Conservation (phyloP, 2,888 invertebrate species). For the Drosophila demipolita region DNA sequence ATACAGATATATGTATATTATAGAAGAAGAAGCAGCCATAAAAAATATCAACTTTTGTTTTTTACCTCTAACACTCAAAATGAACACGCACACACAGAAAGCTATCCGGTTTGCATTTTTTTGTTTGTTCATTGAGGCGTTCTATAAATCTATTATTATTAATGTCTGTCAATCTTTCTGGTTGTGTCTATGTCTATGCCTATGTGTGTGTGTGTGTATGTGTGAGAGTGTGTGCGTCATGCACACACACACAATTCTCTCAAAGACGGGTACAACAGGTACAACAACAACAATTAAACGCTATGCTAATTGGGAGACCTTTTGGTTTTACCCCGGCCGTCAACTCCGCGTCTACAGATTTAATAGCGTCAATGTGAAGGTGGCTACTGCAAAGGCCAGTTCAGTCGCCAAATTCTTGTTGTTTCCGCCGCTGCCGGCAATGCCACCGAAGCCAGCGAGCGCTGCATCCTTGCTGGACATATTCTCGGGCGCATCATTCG, state of each 20-base stretch:
- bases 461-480: constrained; percentile 78
- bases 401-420: constrained; percentile 33
- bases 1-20: constrained; percentile 20
- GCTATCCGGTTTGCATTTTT: constrained; percentile 28
- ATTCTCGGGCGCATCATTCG: constrained; percentile 82
- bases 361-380: constrained; percentile 39
- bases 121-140: constrained; percentile 18
- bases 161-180: constrained; percentile 45
- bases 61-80: constrained; percentile 44
- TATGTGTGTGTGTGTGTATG: constrained; percentile 8
- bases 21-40: constrained; percentile 64
- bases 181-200: constrained; percentile 11
- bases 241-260: constrained; percentile 39
- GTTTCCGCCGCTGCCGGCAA: not conserved
- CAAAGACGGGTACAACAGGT: constrained; percentile 84
- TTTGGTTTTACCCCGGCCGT: constrained; percentile 16
- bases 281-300: constrained; percentile 84
- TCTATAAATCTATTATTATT: constrained; percentile 34
- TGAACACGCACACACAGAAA: constrained; percentile 49
- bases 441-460: constrained; percentile 67
- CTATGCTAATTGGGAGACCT: constrained; percentile 74
- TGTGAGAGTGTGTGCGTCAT: constrained; percentile 3
- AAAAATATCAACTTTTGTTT: constrained; percentile 69
- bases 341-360: constrained; percentile 65
- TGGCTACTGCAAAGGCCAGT: constrained; percentile 27